Percentiles rank a stretch among this genome's conserved stretches.
Evolutionary conservation across 2,888 invertebrate genomes (phyloP).

Genomic region (Cheilosia urbana): DNA sequence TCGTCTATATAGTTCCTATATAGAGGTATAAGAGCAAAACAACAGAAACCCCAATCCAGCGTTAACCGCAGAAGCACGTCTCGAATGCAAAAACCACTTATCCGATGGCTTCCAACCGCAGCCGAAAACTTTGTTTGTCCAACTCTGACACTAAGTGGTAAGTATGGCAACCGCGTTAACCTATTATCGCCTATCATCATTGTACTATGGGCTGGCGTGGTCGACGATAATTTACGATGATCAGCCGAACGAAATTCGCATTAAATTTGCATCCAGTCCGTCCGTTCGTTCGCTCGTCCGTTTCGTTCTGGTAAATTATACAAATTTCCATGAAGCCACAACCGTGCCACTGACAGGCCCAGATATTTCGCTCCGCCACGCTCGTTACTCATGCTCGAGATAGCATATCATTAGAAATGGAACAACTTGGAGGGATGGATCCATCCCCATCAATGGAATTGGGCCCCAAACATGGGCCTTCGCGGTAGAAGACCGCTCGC

Average conservation of each 20-base stretch:
- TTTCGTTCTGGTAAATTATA: slow-evolving; percentile 72
- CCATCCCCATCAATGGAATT: slow-evolving; percentile 49
- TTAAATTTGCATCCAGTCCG: slow-evolving; percentile 72
- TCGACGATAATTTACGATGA: slow-evolving; percentile 74
- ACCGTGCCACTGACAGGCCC: slow-evolving; percentile 53
- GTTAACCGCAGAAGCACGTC: slow-evolving; percentile 70
- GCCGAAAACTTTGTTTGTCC: slow-evolving; percentile 73
- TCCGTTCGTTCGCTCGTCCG: slow-evolving; percentile 47
- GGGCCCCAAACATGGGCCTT: neutral
- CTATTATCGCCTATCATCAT: slow-evolving; percentile 75
- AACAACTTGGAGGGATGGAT: slow-evolving; percentile 20
- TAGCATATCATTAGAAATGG: slow-evolving; percentile 70
- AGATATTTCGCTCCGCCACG: slow-evolving; percentile 36
- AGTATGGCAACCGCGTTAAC: slow-evolving; percentile 74
- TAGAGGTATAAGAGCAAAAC: neutral
- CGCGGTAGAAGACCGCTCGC: slow-evolving; percentile 25
- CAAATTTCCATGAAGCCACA: slow-evolving; percentile 73
- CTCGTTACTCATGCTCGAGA: slow-evolving; percentile 65
- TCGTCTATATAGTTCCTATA: neutral
- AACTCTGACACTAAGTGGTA: slow-evolving; percentile 74
- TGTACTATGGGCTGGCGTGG: slow-evolving; percentile 55
- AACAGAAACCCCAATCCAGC: slow-evolving; percentile 18
- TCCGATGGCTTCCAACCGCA: slow-evolving; percentile 66
- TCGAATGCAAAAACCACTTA: slow-evolving; percentile 70
- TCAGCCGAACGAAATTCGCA: slow-evolving; percentile 73